Conservation (phyloP, 2,797 vertebrate genomes). For the Sebastes iracundus region DNA sequence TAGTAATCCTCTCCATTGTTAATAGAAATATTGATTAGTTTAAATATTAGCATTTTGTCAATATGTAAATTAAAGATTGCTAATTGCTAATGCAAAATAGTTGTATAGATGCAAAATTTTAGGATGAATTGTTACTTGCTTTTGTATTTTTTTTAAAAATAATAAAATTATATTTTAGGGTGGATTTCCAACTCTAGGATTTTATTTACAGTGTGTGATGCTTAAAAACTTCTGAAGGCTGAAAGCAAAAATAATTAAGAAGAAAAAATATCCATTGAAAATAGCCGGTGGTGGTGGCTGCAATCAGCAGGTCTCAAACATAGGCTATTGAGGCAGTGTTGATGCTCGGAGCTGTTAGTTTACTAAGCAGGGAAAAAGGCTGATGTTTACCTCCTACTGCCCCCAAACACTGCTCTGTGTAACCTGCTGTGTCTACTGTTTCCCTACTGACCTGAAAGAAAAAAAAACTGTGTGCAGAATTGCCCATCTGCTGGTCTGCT, state of each 20-base stretch:
- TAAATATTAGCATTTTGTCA: background rate
- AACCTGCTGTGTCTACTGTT: conserved; percentile 61
- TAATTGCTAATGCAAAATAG: background rate
- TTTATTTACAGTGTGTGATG: conserved; percentile 12
- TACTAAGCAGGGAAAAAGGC: conserved; percentile 55
- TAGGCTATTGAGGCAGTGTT: conserved; percentile 52
- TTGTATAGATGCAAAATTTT: background rate
- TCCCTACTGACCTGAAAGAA: conserved; percentile 23
- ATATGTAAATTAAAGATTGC: background rate
- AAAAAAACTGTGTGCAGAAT: conserved; percentile 29
- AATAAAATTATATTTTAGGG: background rate
- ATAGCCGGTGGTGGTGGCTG: conserved; percentile 34
- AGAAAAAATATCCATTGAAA: conserved; percentile 1
- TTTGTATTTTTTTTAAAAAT: background rate
- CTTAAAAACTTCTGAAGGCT: conserved; percentile 7
- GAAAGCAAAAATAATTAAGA: conserved; percentile 34
- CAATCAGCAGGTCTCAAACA: conserved; percentile 61
- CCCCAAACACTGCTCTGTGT: conserved; percentile 49
- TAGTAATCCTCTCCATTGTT: background rate
- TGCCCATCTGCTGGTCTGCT: conserved; percentile 46
- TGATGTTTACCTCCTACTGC: conserved; percentile 64
- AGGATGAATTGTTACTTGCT: background rate
- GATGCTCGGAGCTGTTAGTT: conserved; percentile 71
- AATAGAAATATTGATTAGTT: background rate
- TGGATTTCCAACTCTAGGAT: conserved; percentile 1